Conservation (phyloP, 1,140 invertebrate species). For the Drosophila ironensis region DNA sequence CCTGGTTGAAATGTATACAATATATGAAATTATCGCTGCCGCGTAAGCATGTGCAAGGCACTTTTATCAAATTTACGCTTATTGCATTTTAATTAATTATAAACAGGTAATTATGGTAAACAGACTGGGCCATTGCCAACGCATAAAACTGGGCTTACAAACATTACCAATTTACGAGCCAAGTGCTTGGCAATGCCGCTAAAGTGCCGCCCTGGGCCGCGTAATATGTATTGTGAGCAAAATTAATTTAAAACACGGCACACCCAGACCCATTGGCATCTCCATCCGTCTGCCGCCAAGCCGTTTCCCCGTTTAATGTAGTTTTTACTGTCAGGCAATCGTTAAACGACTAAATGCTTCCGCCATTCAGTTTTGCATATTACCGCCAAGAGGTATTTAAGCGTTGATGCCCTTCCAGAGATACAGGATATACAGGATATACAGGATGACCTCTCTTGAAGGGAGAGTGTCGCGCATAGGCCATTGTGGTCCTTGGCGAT, state of each 20-base stretch:
- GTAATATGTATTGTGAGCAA: conserved; percentile 4
- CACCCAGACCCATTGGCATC: neutral
- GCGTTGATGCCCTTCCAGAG: too few relatives aligned
- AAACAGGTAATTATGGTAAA: conserved; percentile 81
- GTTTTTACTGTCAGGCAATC: conserved; percentile 50
- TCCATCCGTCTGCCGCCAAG: neutral
- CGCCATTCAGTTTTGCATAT: conserved; percentile 49
- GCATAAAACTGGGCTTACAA: conserved; percentile 38
- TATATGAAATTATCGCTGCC: conserved; percentile 36
- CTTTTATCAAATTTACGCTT: conserved; percentile 80
- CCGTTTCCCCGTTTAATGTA: conserved; percentile 34
- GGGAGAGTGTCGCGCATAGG: too few relatives aligned
- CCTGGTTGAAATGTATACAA: too few relatives aligned
- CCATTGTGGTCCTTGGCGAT: too few relatives aligned
- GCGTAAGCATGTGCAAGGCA: conserved; percentile 61
- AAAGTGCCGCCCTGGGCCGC: conserved; percentile 29
- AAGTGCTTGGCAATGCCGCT: conserved; percentile 35
- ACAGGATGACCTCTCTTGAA: too few relatives aligned
- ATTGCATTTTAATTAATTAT: conserved; percentile 81
- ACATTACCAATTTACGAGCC: conserved; percentile 43
- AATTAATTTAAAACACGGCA: conserved; percentile 51
- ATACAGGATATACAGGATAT: too few relatives aligned
- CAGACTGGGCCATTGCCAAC: conserved; percentile 37
- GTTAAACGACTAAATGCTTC: conserved; percentile 54
- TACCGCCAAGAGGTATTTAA: neutral